Evolutionary conservation across 2,113 vertebrate species (phyloP).

Genomic region (Callionymus lyra): DNA sequence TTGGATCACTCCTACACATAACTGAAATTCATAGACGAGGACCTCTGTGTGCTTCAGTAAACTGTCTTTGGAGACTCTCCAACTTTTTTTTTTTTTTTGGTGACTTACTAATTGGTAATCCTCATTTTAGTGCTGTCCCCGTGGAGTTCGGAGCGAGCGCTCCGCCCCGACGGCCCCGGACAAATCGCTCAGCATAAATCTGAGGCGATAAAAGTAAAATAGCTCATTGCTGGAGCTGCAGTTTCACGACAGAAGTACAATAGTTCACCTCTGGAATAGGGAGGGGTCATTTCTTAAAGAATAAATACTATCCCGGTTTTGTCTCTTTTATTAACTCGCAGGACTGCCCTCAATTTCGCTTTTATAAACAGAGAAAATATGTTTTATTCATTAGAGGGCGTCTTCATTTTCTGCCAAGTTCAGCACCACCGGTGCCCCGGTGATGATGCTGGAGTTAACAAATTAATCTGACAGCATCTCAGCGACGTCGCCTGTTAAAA

Average conservation of each 20-base stretch:
- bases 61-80: constrained; percentile 36
- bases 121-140: constrained; percentile 35
- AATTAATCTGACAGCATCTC: constrained; percentile 22
- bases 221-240: constrained; percentile 33
- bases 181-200: constrained; percentile 29
- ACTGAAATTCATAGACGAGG: too few species aligned
- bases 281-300: constrained; percentile 14
- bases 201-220: constrained; percentile 31
- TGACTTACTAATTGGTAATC: constrained; percentile 47
- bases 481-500: constrained; percentile 6
- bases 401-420: constrained; percentile 17
- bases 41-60: constrained; percentile 21
- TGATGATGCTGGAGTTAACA: too few species aligned
- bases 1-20: too few species aligned
- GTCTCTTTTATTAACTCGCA: constrained; percentile 26
- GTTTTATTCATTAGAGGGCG: too few species aligned
- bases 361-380: constrained; percentile 22
- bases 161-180: constrained; percentile 26
- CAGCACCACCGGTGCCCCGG: constrained; percentile 24
- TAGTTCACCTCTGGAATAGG: constrained; percentile 15
- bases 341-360: constrained; percentile 18
- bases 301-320: constrained; percentile 18
- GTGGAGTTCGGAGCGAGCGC: constrained; percentile 31
- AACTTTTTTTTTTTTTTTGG: constrained; percentile 8
- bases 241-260: constrained; percentile 21